Percentiles rank a stretch among this genome's conserved stretches.
phyloP scores from a whole-genome alignment of 2,888 invertebrate species.

The Heliconius hortense region DNA sequence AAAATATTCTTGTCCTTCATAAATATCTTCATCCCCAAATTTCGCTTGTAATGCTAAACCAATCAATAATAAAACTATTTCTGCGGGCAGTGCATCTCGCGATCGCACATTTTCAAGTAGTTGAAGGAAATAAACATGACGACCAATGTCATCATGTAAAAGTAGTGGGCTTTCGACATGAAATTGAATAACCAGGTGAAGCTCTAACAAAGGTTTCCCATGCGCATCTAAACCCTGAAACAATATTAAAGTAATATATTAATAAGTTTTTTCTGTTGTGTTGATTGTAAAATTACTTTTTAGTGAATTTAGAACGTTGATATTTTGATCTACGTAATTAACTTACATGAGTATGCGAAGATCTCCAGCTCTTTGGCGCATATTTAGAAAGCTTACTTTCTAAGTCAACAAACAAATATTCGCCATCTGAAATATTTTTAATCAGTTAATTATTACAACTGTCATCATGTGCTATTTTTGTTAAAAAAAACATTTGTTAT shows the following conservation, averaged over 20 bases:
- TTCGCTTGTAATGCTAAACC: slow-evolving; percentile 96
- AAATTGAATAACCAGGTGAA: slow-evolving; percentile 96
- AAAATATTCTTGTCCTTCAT: slow-evolving; percentile 81
- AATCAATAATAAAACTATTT: slow-evolving; percentile 89
- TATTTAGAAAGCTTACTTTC: slow-evolving; percentile 98
- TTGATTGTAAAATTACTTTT: too few species aligned
- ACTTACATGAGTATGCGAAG: slow-evolving; percentile 94
- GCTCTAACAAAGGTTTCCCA: slow-evolving; percentile 93
- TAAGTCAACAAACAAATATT: slow-evolving; percentile 96
- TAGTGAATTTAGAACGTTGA: neutral
- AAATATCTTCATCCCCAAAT: slow-evolving; percentile 87
- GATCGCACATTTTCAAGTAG: slow-evolving; percentile 92
- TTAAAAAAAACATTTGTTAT: neutral
- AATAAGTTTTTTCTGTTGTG: neutral
- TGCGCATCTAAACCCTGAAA: slow-evolving; percentile 93
- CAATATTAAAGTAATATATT: slow-evolving; percentile 43
- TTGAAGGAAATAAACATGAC: slow-evolving; percentile 97
- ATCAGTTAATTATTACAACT: neutral
- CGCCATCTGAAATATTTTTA: slow-evolving; percentile 86
- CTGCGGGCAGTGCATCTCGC: slow-evolving; percentile 83
- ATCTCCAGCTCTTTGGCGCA: slow-evolving; percentile 97
- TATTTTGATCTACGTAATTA: neutral
- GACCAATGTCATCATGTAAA: slow-evolving; percentile 94
- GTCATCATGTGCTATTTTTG: neutral
- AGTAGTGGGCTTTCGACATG: slow-evolving; percentile 96